phyloP scores from a whole-genome alignment of 2,888 invertebrate species.

The Andrena praecox region DNA sequence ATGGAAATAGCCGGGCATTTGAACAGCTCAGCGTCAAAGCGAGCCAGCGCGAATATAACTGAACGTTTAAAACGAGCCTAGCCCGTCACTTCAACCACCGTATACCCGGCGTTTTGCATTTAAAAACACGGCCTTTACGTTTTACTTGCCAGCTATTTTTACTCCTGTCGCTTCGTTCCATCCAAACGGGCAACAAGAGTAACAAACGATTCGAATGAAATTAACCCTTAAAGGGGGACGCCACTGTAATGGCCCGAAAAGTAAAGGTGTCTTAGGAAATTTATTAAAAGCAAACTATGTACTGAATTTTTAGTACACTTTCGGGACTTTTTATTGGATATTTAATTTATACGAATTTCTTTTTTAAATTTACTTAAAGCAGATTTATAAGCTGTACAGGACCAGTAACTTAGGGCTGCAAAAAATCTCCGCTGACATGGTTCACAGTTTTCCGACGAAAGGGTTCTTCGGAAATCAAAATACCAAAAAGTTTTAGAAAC shows the following conservation, averaged over 20 bases:
- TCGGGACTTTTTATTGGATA: no score
- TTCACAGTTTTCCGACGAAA: no score
- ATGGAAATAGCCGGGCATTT: constrained; percentile 61
- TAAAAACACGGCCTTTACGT: constrained; percentile 41
- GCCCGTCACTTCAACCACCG: constrained; percentile 8
- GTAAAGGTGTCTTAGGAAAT: no score
- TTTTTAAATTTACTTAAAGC: no score
- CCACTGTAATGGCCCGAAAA: background rate
- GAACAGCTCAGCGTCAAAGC: constrained; percentile 60
- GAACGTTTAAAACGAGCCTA: constrained; percentile 46
- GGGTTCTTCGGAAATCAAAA: no score
- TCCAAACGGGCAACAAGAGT: background rate
- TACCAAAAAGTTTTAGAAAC: no score
- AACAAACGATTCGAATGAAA: constrained; percentile 12
- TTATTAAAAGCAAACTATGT: no score
- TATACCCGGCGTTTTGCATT: constrained; percentile 21
- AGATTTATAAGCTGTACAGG: no score
- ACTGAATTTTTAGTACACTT: no score
- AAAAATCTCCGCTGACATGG: no score
- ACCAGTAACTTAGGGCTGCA: no score
- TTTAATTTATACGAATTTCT: no score
- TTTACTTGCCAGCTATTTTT: constrained; percentile 33
- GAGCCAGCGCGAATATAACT: constrained; percentile 46
- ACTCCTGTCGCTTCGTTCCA: background rate
- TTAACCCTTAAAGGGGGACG: background rate